Evolutionary conservation across 1,140 invertebrate species (phyloP), one percentile per base, ranked within the genome.

Genomic region (Aphelinus atriplicis): DNA sequence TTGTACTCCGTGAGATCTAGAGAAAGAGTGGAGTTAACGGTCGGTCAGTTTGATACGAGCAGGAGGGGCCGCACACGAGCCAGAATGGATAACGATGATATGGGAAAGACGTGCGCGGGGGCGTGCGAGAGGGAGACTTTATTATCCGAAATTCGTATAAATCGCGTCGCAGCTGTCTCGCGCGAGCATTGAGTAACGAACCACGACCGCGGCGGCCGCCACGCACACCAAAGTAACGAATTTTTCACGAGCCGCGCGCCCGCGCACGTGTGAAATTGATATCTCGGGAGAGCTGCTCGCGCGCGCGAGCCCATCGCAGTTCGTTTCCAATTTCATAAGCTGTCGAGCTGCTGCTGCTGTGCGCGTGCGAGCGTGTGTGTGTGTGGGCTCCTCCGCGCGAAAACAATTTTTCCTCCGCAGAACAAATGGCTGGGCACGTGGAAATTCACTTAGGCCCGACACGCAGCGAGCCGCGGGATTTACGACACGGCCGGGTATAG

Each of bases 271-370:
- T 3, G 58, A 57, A 73, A 73, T 65, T 65, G 71, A 73, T 58
- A 50, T 9, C 9, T 46, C 61, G n/a, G 43, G 53, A 43, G 26
- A 26, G 26, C 26, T 26, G 26, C 26, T 26, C 26, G 26, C 26
- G 26, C 26, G 26, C 26, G 48, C 45, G 56, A 10, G 10, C 26
- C 26, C 45, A 62, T 67, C 50, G 56, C 71, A 73, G 53, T 50
- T 73, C 62, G 62, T 66, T 73, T 73, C 66, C 71, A 73, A 73
- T 73, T 73, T 73, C 64, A 61, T 67, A 73, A 64, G 9, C 26
- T 48, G 26, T 58, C 26, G 46, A n/a, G 45, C 61, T 26, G 26
- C 26, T 26, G 26, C 26, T 26, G 61, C 42, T 61, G 48, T 42
- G 47, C 71, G 1, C 26, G 26, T 26, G 26, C 26, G 26, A 26